These are phyloP conservation scores for Diloba caeruleocephala DNA, from an alignment of 2,888 invertebrate species.

Conservation along the genomic window DNA sequence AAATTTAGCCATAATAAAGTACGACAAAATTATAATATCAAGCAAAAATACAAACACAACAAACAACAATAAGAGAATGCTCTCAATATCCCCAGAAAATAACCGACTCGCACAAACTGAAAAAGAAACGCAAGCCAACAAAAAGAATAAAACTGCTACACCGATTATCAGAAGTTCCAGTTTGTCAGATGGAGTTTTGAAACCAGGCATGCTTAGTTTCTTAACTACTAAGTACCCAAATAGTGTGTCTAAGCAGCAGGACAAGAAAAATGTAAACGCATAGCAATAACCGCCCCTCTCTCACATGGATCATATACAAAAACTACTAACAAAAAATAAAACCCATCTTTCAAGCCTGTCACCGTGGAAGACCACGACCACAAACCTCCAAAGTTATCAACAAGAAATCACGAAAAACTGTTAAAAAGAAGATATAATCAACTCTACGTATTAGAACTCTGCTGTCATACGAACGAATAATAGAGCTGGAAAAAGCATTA, in stretches of 20 bases:
- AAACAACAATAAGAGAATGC: neutral
- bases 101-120: neutral
- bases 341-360: constrained; percentile 46
- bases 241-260: neutral
- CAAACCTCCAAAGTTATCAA: constrained; percentile 41
- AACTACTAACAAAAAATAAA: constrained; percentile 1
- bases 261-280: neutral
- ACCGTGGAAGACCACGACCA: constrained; percentile 41
- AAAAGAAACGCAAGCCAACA: neutral
- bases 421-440: neutral
- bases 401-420: neutral
- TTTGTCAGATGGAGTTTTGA: neutral
- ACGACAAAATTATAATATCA: neutral
- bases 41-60: neutral
- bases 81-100: neutral
- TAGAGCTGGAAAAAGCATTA: constrained; percentile 23
- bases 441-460: constrained; percentile 14
- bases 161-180: neutral
- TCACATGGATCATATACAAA: neutral
- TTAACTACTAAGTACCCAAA: neutral
- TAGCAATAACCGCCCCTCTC: constrained; percentile 31
- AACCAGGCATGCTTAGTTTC: neutral
- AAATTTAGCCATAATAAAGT: neutral
- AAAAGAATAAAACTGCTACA: neutral
- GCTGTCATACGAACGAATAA: constrained; percentile 9